phyloP scores from a whole-genome alignment of 2,888 invertebrate species.

The Drosophila conformis region DNA sequence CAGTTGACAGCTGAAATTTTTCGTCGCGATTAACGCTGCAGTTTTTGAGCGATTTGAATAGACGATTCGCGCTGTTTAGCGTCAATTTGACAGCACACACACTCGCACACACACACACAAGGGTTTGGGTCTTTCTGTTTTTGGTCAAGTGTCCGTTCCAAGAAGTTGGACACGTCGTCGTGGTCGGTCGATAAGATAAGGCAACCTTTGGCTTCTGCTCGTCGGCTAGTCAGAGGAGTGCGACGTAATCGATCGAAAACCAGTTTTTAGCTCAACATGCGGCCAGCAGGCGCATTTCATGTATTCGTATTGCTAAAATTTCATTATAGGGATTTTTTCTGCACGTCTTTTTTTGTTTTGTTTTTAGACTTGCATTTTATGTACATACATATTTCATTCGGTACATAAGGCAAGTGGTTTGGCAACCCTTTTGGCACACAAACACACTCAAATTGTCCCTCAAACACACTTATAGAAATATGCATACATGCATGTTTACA shows the following conservation, averaged over 20 bases:
- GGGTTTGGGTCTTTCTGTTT: slow-evolving; percentile 28
- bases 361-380: slow-evolving; percentile 13
- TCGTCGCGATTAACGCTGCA: slow-evolving; percentile 62
- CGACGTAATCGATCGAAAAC: slow-evolving; percentile 68
- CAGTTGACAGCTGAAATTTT: slow-evolving; percentile 71
- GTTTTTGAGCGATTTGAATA: slow-evolving; percentile 43
- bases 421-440: slow-evolving; percentile 79
- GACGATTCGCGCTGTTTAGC: slow-evolving; percentile 24
- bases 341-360: slow-evolving; percentile 28
- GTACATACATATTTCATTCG: slow-evolving; percentile 12
- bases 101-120: not conserved
- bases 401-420: slow-evolving; percentile 68
- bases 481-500: slow-evolving; percentile 7
- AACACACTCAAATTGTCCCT: slow-evolving; percentile 57
- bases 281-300: slow-evolving; percentile 37
- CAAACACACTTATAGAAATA: slow-evolving; percentile 27
- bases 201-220: slow-evolving; percentile 62
- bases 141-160: slow-evolving; percentile 67
- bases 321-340: slow-evolving; percentile 63
- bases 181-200: slow-evolving; percentile 65
- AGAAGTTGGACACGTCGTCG: slow-evolving; percentile 45
- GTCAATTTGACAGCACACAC: slow-evolving; percentile 15
- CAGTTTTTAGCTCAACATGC: slow-evolving; percentile 48
- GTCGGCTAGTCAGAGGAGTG: not conserved
- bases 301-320: slow-evolving; percentile 53